Conservation (phyloP, 2,888 invertebrate genomes). For the Sabatieria punctata region DNA sequence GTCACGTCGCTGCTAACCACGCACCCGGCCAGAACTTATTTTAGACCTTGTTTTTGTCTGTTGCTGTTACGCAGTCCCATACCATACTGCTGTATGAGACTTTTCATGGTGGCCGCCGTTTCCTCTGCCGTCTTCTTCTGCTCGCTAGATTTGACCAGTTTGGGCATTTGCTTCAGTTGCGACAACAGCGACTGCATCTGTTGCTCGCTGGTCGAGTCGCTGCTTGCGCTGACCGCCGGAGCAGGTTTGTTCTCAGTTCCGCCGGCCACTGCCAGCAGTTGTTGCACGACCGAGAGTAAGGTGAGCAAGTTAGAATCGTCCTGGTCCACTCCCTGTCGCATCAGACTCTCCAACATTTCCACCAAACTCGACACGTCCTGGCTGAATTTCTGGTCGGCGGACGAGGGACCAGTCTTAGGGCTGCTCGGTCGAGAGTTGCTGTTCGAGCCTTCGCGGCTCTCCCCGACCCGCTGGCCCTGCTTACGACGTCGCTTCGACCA, state of each 20-base stretch:
- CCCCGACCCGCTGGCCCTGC: constrained; percentile 11
- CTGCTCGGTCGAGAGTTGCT: not conserved
- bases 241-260: not conserved
- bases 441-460: not conserved
- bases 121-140: too few species aligned
- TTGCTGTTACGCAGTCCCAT: too few species aligned
- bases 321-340: too few species aligned
- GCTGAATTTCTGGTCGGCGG: not conserved
- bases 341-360: too few species aligned
- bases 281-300: too few species aligned
- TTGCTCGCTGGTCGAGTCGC: not conserved
- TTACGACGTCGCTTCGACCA: constrained; percentile 88
- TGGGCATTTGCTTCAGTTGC: constrained; percentile 2
- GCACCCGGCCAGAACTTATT: too few species aligned
- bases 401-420: not conserved
- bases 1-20: too few species aligned
- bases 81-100: too few species aligned
- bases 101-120: too few species aligned
- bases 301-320: too few species aligned
- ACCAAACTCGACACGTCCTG: not conserved
- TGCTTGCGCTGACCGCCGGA: not conserved
- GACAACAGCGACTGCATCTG: not conserved
- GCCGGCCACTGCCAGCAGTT: too few species aligned
- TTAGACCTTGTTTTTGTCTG: too few species aligned
- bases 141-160: not conserved